Conservation (phyloP, 2,113 vertebrate species). For the Oreochromis aureus region DNA sequence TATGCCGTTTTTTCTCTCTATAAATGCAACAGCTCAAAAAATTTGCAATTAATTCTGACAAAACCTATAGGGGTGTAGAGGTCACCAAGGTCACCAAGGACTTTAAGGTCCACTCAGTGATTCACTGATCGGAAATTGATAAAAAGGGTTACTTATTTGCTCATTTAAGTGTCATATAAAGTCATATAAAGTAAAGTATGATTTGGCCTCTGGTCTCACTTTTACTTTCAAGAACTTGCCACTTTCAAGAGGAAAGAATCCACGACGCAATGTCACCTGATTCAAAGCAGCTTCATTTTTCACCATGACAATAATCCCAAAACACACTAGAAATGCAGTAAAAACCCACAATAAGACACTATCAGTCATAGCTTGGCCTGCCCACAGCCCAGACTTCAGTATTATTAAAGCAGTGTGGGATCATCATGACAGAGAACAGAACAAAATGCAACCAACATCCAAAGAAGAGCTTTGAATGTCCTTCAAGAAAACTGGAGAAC, state of each 20-base stretch:
- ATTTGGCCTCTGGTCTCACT: neutral
- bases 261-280: neutral
- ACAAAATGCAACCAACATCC: neutral
- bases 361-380: neutral
- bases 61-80: neutral
- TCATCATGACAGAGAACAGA: neutral
- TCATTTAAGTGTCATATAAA: neutral
- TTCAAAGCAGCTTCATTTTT: neutral
- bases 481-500: neutral
- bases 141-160: neutral
- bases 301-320: neutral
- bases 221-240: neutral
- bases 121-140: accelerated
- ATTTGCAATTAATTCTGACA: neutral
- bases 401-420: neutral
- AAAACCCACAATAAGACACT: neutral
- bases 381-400: neutral
- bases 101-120: neutral
- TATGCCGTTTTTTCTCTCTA: neutral
- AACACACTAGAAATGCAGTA: neutral
- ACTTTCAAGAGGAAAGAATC: neutral
- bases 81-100: neutral
- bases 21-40: neutral
- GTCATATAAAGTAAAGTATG: neutral
- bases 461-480: neutral